Percentiles rank a stretch among this genome's conserved stretches.
phyloP scores from a whole-genome alignment of 2,888 invertebrate species.

The Dusona sp. region DNA sequence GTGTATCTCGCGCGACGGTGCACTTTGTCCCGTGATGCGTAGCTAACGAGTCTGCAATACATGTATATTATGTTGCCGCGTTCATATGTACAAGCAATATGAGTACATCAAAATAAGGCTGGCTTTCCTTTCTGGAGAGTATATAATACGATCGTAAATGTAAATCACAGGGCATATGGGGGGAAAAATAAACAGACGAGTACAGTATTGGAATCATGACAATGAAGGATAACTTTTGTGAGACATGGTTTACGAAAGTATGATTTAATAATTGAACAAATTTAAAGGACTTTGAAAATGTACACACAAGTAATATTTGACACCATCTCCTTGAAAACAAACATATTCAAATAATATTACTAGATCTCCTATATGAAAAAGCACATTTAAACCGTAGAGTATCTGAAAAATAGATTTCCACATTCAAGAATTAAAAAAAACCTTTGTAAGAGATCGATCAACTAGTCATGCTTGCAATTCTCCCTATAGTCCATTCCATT shows the following conservation, averaged over 20 bases:
- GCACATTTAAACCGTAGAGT: neutral
- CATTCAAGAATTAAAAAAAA: constrained; percentile 30
- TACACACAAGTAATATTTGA: too few species aligned
- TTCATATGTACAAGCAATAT: neutral
- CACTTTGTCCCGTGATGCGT: constrained; percentile 59
- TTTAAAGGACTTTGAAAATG: neutral
- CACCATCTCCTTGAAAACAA: neutral
- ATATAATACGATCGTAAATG: constrained; percentile 17
- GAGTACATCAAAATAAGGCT: constrained; percentile 21
- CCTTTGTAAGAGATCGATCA: constrained; percentile 53
- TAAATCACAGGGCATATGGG: neutral
- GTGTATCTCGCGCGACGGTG: constrained; percentile 47
- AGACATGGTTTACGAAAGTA: neutral
- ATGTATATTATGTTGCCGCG: constrained; percentile 15
- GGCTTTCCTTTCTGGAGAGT: neutral
- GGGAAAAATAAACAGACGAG: neutral
- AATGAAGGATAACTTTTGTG: constrained; percentile 1
- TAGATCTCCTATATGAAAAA: neutral
- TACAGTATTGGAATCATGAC: neutral
- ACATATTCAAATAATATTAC: neutral
- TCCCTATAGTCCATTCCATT: constrained; percentile 51
- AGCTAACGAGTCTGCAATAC: constrained; percentile 55
- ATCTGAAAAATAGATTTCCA: constrained; percentile 45
- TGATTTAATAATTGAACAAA: neutral
- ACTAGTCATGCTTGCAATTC: constrained; percentile 48